Evolutionary conservation across 2,888 invertebrate genomes (phyloP).

Genomic region (Caradrina kadenii): DNA sequence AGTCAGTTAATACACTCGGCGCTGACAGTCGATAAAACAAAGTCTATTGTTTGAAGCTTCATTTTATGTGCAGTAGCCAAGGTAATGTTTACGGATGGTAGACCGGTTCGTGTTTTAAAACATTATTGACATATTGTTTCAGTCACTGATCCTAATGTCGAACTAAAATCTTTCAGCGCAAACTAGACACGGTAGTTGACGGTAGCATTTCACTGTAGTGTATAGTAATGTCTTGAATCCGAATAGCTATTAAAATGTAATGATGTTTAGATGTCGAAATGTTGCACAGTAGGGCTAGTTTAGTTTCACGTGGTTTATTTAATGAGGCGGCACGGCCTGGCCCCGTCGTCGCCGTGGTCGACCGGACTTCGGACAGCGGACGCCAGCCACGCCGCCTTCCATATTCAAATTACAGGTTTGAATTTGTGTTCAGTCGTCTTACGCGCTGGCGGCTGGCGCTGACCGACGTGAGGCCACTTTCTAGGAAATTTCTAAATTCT

Average conservation of each 20-base stretch:
- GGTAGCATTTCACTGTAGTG: background rate
- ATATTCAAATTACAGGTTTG: constrained; percentile 84
- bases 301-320: constrained; percentile 73
- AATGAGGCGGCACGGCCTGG: constrained; percentile 65
- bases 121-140: background rate
- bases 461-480: constrained; percentile 27
- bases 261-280: constrained; percentile 39
- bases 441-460: constrained; percentile 1
- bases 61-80: background rate
- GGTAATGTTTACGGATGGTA: background rate
- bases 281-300: constrained; percentile 45
- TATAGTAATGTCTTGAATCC: background rate
- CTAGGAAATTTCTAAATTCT: constrained; percentile 35
- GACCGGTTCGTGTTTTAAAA: background rate
- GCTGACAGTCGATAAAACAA: constrained; percentile 39
- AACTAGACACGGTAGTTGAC: background rate
- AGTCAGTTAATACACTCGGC: constrained; percentile 43
- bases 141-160: background rate
- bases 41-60: constrained; percentile 21
- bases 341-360: background rate
- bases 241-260: too few species aligned
- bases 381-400: constrained; percentile 72
- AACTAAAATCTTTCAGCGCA: background rate
- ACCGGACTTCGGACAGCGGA: constrained; percentile 19
- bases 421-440: constrained; percentile 69